Percentiles rank a stretch among this genome's conserved stretches.
These are phyloP conservation scores for Micrasema longulum DNA, from an alignment of 1,140 invertebrate genomes.

Conservation along the genomic window DNA sequence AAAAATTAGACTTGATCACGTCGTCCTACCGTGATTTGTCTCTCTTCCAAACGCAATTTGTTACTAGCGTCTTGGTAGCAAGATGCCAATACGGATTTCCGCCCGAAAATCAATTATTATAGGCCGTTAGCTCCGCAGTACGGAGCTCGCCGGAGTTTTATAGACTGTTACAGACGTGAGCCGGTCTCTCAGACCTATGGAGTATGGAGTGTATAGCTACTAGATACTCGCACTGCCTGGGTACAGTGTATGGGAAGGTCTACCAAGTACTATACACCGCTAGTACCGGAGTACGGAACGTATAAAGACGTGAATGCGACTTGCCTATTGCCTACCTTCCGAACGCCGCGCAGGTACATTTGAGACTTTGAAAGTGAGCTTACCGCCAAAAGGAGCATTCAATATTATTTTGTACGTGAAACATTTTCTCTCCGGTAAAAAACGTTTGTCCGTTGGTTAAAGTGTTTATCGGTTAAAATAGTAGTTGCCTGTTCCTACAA, in stretches of 20 bases:
- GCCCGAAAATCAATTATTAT: conserved; percentile 35
- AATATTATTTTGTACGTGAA: too few species aligned
- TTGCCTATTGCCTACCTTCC: conserved; percentile 27
- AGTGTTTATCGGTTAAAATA: too few species aligned
- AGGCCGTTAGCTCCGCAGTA: conserved; percentile 33
- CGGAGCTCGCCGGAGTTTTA: conserved; percentile 34
- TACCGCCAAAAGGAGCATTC: neutral
- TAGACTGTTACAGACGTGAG: conserved; percentile 39
- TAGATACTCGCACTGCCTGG: neutral
- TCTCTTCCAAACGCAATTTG: conserved; percentile 8
- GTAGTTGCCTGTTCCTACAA: too few species aligned
- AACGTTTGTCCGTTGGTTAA: too few species aligned
- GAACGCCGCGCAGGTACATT: conserved; percentile 45
- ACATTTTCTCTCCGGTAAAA: too few species aligned
- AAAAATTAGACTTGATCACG: too few species aligned
- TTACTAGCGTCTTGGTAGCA: neutral
- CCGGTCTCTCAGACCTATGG: conserved; percentile 17
- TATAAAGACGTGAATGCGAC: conserved; percentile 33
- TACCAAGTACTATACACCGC: conserved; percentile 4
- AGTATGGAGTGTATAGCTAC: neutral
- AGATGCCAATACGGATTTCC: conserved; percentile 25
- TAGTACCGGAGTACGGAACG: conserved; percentile 13
- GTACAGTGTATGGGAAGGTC: neutral
- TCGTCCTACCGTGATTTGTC: conserved; percentile 17
- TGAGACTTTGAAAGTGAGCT: conserved; percentile 46